Evolutionary conservation across 2,113 vertebrate species (phyloP).

Genomic region (Mus musculus): GRCm39 chr9:46994001-46994500

Average conservation of each 20-base stretch:
- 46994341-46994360: background rate
- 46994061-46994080: background rate
- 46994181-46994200: background rate
- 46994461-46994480: background rate
- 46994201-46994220: background rate
- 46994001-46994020: rapidly evolving
- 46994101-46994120: background rate
- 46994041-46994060: background rate
- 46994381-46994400: background rate
- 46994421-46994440: background rate
- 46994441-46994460: constrained; percentile 22
- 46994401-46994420: background rate
- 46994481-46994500: background rate
- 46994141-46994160: background rate
- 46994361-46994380: background rate
- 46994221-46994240: background rate
- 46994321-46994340: background rate
- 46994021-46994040: background rate
- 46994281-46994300: background rate
- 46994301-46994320: background rate
- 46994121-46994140: background rate
- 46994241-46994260: background rate
- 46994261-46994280: rapidly evolving
- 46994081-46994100: background rate
- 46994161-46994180: background rate